Percentiles rank a stretch among this genome's conserved stretches.
Conservation (phyloP, 2,888 invertebrate species). For the Nesidiocoris tenuis region DNA sequence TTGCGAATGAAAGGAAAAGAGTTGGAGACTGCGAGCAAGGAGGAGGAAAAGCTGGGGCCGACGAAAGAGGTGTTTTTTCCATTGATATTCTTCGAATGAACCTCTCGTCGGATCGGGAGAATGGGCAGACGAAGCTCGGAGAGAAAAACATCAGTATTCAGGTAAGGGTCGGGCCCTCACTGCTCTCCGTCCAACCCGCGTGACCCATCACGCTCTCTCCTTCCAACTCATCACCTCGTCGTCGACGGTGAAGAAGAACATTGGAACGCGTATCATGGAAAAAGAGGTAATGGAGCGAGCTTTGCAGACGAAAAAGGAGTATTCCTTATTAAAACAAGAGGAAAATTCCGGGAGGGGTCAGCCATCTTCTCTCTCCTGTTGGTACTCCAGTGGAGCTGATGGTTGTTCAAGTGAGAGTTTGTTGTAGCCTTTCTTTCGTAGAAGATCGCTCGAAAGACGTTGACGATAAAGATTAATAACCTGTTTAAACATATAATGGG, state of each 20-base stretch:
- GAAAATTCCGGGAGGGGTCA: constrained; percentile 11
- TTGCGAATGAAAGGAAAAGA: neutral
- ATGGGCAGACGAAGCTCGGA: constrained; percentile 38
- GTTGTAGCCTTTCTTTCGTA: neutral
- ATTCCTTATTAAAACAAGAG: constrained; percentile 38
- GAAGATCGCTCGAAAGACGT: neutral
- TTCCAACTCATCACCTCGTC: neutral
- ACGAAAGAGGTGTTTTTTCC: constrained; percentile 24
- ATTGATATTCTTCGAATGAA: constrained; percentile 38
- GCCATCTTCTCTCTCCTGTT: neutral
- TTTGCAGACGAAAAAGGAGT: constrained; percentile 29
- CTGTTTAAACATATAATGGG: neutral
- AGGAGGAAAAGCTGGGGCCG: too few species aligned
- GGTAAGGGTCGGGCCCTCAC: constrained; percentile 10
- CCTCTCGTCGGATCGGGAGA: constrained; percentile 37
- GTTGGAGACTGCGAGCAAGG: neutral
- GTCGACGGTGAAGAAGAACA: neutral
- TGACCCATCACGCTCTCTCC: constrained; percentile 1
- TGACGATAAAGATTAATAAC: neutral
- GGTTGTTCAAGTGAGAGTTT: neutral
- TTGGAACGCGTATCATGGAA: constrained; percentile 5
- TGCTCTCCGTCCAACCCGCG: constrained; percentile 5
- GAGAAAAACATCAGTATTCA: constrained; percentile 33
- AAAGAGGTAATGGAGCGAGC: constrained; percentile 38
- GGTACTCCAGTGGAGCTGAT: neutral